These are phyloP conservation scores for Amblyjoppa proteus DNA, from an alignment of 2,888 invertebrate genomes.

Conservation along the genomic window DNA sequence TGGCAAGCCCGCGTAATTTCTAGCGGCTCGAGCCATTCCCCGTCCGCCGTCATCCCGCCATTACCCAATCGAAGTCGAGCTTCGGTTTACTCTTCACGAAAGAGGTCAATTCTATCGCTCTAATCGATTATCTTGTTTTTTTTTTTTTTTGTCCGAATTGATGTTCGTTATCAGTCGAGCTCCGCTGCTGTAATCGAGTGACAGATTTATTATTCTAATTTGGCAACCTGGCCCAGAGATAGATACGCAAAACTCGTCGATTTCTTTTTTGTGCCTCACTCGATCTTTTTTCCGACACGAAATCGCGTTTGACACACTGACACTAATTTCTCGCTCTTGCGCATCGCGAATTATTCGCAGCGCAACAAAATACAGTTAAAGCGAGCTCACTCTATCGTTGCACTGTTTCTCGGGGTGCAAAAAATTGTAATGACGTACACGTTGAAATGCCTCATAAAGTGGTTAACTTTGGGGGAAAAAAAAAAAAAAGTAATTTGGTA, in stretches of 20 bases:
- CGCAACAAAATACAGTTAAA: conserved; percentile 21
- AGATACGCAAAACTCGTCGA: not conserved
- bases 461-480: conserved; percentile 5
- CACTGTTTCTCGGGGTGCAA: not conserved
- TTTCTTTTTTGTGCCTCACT: not conserved
- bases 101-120: not conserved
- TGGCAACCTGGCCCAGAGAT: not conserved
- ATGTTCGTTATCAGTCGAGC: not conserved
- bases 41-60: conserved; percentile 63
- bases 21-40: conserved; percentile 46
- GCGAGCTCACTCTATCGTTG: not conserved
- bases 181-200: not conserved
- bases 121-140: not conserved
- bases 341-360: not conserved
- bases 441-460: not conserved
- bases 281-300: not conserved
- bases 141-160: not conserved
- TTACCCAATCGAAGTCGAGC: conserved; percentile 57
- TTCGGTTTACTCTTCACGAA: not conserved
- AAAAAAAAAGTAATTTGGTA: conserved; percentile 1
- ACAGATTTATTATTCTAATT: not conserved
- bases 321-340: not conserved
- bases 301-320: conserved; percentile 23
- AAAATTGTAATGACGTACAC: not conserved
- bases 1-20: conserved; percentile 39